Conservation (phyloP, 2,888 invertebrate genomes). For the Microctonus hyperodae region DNA sequence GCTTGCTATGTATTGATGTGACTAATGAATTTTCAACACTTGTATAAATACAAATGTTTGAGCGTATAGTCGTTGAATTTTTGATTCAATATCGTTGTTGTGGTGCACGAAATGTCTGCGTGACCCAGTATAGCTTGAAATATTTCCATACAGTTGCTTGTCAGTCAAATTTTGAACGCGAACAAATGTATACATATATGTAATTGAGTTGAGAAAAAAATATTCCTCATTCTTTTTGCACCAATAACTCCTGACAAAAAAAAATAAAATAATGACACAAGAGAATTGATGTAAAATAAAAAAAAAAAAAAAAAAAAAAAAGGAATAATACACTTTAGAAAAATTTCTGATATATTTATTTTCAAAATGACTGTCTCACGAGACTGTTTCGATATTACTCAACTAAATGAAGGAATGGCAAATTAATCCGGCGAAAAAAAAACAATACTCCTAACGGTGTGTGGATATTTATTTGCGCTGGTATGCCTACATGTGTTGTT, state of each 20-base stretch:
- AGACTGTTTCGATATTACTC: neutral
- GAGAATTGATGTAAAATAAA: no score
- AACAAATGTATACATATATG: neutral
- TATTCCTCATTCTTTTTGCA: no score
- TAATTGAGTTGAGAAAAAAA: neutral
- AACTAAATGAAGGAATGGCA: neutral
- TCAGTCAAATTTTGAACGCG: neutral
- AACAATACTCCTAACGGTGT: neutral
- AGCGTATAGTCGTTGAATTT: constrained; percentile 5
- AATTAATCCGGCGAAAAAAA: constrained; percentile 25
- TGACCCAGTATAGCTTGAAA: neutral
- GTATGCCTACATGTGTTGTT: neutral
- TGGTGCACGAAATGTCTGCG: neutral
- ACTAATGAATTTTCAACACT: constrained; percentile 16
- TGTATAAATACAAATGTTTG: constrained; percentile 9
- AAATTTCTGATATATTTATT: neutral
- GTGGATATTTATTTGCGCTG: neutral
- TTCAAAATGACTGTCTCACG: constrained; percentile 14
- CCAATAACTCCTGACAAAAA: no score
- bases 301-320: neutral
- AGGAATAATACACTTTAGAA: neutral
- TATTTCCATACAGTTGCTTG: constrained; percentile 4
- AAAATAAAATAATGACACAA: no score
- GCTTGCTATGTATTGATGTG: neutral
- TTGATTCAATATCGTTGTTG: constrained; percentile 11